These are phyloP conservation scores for Tenebrio molitor DNA, from an alignment of 1,140 invertebrate genomes.

Conservation along the genomic window DNA sequence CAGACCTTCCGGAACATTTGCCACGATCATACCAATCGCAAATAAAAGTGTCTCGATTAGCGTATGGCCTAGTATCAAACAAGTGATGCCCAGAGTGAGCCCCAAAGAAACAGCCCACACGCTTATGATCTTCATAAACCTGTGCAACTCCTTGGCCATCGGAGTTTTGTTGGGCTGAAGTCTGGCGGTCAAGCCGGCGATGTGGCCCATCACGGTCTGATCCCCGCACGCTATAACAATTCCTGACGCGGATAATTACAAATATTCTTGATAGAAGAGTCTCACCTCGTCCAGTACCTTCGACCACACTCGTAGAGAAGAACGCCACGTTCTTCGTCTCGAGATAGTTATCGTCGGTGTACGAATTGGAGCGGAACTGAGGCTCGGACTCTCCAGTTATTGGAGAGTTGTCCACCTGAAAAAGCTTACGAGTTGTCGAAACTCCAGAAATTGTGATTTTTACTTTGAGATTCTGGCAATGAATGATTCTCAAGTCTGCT, in stretches of 20 bases:
- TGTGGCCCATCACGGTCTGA: slow-evolving; percentile 86
- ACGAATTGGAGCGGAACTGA: slow-evolving; percentile 72
- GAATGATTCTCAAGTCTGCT: slow-evolving; percentile 81
- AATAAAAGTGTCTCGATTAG: slow-evolving; percentile 86
- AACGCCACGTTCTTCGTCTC: slow-evolving; percentile 85
- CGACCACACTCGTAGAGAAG: slow-evolving; percentile 84
- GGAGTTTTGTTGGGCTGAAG: slow-evolving; percentile 81
- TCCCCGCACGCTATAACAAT: slow-evolving; percentile 80
- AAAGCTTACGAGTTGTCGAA: not conserved
- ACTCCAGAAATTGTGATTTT: slow-evolving; percentile 26
- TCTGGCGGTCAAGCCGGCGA: slow-evolving; percentile 83
- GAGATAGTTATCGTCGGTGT: slow-evolving; percentile 77
- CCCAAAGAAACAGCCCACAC: slow-evolving; percentile 82
- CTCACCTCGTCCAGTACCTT: slow-evolving; percentile 78
- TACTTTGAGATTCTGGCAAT: slow-evolving; percentile 71
- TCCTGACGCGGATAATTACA: slow-evolving; percentile 14
- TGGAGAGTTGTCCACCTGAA: slow-evolving; percentile 73
- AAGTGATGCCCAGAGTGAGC: slow-evolving; percentile 80
- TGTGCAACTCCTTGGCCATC: slow-evolving; percentile 82
- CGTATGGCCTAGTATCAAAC: slow-evolving; percentile 78
- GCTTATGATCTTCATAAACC: slow-evolving; percentile 85
- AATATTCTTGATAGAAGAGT: not conserved
- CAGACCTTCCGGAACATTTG: slow-evolving; percentile 88
- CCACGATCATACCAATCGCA: slow-evolving; percentile 88
- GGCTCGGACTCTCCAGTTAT: slow-evolving; percentile 86